These are phyloP conservation scores for Ptiloglossa arizonensis DNA, from an alignment of 1,140 invertebrate genomes.

Conservation along the genomic window DNA sequence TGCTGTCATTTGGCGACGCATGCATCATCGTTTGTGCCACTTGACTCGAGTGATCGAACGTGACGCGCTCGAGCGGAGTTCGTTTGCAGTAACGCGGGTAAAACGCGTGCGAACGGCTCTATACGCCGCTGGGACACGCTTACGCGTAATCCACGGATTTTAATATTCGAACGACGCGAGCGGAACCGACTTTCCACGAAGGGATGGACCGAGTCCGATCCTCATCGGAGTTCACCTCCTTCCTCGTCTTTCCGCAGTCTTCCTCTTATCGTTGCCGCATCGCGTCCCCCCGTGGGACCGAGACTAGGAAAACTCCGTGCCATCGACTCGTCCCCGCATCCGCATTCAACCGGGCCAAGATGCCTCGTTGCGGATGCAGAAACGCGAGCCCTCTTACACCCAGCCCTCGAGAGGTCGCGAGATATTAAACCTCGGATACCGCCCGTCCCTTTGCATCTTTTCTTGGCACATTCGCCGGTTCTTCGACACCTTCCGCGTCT, in stretches of 20 bases:
- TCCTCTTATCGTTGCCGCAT: background rate
- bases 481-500: background rate
- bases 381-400: slow-evolving; percentile 60
- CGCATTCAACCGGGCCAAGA: slow-evolving; percentile 43
- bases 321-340: slow-evolving; percentile 43
- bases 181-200: slow-evolving; percentile 12
- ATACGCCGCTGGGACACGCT: background rate
- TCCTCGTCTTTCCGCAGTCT: background rate
- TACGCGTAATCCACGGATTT: slow-evolving; percentile 53
- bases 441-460: slow-evolving; percentile 16
- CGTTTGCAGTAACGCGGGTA: slow-evolving; percentile 38
- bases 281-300: slow-evolving; percentile 29
- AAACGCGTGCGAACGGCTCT: slow-evolving; percentile 28
- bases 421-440: slow-evolving; percentile 68
- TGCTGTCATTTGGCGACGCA: slow-evolving; percentile 66
- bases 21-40: slow-evolving; percentile 68
- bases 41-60: slow-evolving; percentile 65
- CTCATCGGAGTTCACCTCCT: background rate
- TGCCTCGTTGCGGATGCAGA: slow-evolving; percentile 66
- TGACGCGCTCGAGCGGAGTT: slow-evolving; percentile 55
- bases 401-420: slow-evolving; percentile 45
- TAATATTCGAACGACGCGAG: slow-evolving; percentile 52
- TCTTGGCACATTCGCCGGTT: background rate
- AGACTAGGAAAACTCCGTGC: slow-evolving; percentile 55
- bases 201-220: slow-evolving; percentile 2